Conservation (phyloP, 1,140 invertebrate genomes). For the Anagrus nilaparvatae region DNA sequence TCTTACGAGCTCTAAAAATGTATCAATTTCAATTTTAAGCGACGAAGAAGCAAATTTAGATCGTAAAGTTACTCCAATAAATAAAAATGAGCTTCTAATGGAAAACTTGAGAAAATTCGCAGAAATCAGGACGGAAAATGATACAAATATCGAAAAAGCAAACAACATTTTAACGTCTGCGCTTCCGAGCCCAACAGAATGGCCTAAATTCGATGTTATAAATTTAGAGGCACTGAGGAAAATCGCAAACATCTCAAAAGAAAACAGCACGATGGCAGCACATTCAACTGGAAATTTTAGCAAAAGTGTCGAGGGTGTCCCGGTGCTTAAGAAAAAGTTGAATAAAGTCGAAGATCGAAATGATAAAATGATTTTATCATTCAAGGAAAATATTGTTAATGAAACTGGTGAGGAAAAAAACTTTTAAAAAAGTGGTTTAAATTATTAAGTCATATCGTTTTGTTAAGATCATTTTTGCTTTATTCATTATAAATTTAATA, state of each 20-base stretch:
- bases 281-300: constrained; percentile 37
- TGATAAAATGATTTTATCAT: constrained; percentile 23
- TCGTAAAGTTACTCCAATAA: constrained; percentile 24
- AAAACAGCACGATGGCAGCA: constrained; percentile 11
- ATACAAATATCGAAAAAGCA: constrained; percentile 14
- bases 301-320: constrained; percentile 52
- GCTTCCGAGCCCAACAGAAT: background rate
- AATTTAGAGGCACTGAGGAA: constrained; percentile 30
- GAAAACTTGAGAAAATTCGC: constrained; percentile 29
- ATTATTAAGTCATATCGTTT: too few relatives aligned
- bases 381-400: constrained; percentile 41
- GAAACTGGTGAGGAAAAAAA: too few relatives aligned
- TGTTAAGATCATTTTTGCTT: too few relatives aligned
- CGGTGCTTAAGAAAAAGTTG: constrained; percentile 54
- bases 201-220: constrained; percentile 11
- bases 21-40: too few relatives aligned
- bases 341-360: constrained; percentile 42
- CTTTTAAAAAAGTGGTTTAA: too few relatives aligned
- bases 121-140: constrained; percentile 19
- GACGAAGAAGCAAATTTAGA: constrained; percentile 18
- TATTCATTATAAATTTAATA: too few relatives aligned
- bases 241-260: constrained; percentile 26
- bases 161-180: background rate
- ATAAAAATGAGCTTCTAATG: constrained; percentile 21
- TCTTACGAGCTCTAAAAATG: too few relatives aligned